Base-by-base conservation (phyloP, 2,113 vertebrate species). In the Eurypyga helias region DNA sequence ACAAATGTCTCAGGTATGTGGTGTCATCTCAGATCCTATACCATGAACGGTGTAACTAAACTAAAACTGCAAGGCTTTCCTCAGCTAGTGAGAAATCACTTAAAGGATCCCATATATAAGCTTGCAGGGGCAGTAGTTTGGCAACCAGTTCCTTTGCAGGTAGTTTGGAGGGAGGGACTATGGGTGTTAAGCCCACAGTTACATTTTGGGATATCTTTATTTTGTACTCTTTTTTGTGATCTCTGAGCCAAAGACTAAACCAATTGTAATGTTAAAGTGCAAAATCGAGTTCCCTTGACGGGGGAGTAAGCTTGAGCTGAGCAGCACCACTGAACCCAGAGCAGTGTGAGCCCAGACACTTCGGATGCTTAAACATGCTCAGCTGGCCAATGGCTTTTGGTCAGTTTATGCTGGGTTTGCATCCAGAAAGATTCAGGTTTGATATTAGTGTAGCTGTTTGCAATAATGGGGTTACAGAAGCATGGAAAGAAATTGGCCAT, bases 341-440 rank as follows among this genome's bases (percentile, higher is more conserved):
- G 6, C 9, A 61, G 24, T 0, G 1, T n/a, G 19, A 79, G 3
- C 14, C 13, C 7, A 1, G 23, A 25, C 9, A 14, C 21, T 41
- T 2, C 0, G 25, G 18, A 21, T 33, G 16, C 29, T 87, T 49
- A 55, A 91, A 38, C 10, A 36, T 0, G 0, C 12, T 48, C 45
- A 79, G 24, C 14, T 77, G 65, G 18, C 24, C 29, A 0, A 0
- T 21, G 29, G 12, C 4, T 11, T 72, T 83, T 91, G 52, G 48
- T 55, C 33, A 38, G 2, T 23, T 33, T 31, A 34, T 20, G 13
- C n/a, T 60, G 16, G 51, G 58, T 76, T 57, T 83, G n/a, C 49
- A 65, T 57, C 13, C 36, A 83, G 78, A 88, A 81, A 51, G 17
- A 73, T 52, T 49, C 41, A 61, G 41, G 49, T 12, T 11, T 8